These are phyloP conservation scores for Parotocinclus haroldoi DNA, from an alignment of 2,797 vertebrate species.

Conservation along the genomic window DNA sequence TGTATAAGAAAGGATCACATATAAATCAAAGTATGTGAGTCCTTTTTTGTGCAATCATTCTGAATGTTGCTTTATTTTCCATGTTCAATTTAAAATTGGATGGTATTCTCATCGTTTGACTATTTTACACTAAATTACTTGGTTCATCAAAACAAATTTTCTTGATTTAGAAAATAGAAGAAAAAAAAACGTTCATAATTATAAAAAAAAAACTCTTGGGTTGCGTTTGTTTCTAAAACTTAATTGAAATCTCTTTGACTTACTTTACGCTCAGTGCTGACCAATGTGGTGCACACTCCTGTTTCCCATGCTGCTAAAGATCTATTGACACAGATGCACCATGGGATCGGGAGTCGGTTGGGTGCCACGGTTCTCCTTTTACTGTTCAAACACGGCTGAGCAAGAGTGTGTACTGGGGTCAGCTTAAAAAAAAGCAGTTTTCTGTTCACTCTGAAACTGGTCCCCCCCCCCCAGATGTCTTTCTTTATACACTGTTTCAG, in stretches of 20 bases:
- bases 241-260: background rate
- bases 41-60: no score
- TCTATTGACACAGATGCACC: constrained; percentile 50
- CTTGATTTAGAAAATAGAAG: no score
- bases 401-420: constrained; percentile 27
- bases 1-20: no score
- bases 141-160: no score
- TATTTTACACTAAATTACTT: no score
- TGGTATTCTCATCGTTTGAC: no score
- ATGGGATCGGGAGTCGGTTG: constrained; percentile 41
- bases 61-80: no score
- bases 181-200: no score
- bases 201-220: no score
- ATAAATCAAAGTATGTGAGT: no score
- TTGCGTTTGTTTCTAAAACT: no score
- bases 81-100: no score
- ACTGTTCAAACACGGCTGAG: constrained; percentile 40
- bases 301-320: constrained; percentile 27
- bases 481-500: background rate
- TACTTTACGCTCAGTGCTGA: constrained; percentile 1
- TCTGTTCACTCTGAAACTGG: background rate
- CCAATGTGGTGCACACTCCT: constrained; percentile 10
- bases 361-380: constrained; percentile 42
- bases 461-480: background rate
- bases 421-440: constrained; percentile 34